A percentile compares a stretch with the other conserved stretches of the same genome.
Evolutionary conservation across 2,797 vertebrate genomes (phyloP).

Genomic region (Chloroceryle amazona): DNA sequence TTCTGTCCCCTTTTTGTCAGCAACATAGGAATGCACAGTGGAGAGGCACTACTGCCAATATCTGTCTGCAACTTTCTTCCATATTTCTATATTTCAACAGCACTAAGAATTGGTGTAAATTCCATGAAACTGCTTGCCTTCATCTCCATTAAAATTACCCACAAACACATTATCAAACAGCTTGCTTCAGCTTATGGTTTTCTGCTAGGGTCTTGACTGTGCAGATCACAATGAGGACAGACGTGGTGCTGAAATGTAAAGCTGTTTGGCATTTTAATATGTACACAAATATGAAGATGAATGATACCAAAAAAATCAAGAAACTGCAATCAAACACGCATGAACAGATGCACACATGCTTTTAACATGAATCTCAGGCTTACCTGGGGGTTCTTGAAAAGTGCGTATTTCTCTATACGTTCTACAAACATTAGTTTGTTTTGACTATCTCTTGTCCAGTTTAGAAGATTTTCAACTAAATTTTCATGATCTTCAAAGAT

Average conservation of each 20-base stretch:
- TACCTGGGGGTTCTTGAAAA: constrained; percentile 99
- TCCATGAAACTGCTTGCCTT: background rate
- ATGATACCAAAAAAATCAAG: background rate
- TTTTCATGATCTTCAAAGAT: constrained; percentile 99
- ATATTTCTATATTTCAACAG: background rate
- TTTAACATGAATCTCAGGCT: background rate
- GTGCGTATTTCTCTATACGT: constrained; percentile 95
- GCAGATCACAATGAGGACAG: background rate
- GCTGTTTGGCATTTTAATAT: background rate
- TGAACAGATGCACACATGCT: accelerated
- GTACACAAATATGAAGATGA: background rate
- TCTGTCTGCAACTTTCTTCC: background rate
- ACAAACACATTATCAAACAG: background rate
- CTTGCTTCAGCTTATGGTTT: background rate
- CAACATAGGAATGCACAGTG: background rate
- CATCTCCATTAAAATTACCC: background rate
- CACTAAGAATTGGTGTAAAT: background rate
- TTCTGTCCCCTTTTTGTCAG: background rate
- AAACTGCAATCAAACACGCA: background rate
- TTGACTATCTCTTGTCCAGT: constrained; percentile 98
- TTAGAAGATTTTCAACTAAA: constrained; percentile 96
- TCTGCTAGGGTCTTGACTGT: background rate
- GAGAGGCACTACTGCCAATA: background rate
- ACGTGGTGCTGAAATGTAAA: accelerated
- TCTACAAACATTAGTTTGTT: constrained; percentile 98